Conservation (phyloP, 2,797 vertebrate species). For the Oreonectes daqikongensis region DNA sequence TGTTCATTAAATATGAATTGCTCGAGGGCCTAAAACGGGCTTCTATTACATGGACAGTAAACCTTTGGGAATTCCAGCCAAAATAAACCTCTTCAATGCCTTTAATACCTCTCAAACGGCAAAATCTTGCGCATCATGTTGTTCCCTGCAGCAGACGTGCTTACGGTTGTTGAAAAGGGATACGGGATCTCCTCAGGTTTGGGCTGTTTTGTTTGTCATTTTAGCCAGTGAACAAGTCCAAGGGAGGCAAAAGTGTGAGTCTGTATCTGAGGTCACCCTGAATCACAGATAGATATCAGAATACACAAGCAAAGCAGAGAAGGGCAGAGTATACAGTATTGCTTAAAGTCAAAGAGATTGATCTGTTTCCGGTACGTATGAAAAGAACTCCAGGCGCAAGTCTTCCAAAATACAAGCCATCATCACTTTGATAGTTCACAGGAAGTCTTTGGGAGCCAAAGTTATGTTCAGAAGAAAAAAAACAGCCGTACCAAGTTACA, state of each 20-base stretch:
- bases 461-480: background rate
- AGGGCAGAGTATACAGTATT: background rate
- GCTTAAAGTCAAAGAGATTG: slow-evolving; percentile 22
- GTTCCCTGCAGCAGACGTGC: background rate
- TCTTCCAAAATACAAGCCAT: slow-evolving; percentile 2
- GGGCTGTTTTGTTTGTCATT: slow-evolving; percentile 31
- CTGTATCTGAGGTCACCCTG: slow-evolving; percentile 41
- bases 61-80: slow-evolving; percentile 24
- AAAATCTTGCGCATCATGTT: slow-evolving; percentile 1
- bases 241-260: slow-evolving; percentile 9
- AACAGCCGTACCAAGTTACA: slow-evolving; percentile 11
- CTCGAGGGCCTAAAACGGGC: slow-evolving; percentile 28
- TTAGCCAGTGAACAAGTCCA: slow-evolving; percentile 1
- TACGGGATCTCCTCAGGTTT: background rate
- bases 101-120: no score
- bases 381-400: slow-evolving; percentile 22
- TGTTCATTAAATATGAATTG: slow-evolving; percentile 51
- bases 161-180: slow-evolving; percentile 22
- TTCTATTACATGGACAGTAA: slow-evolving; percentile 23
- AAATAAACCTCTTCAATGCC: background rate
- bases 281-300: slow-evolving; percentile 37
- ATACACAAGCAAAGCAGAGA: slow-evolving; percentile 21
- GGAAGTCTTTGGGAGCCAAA: background rate
- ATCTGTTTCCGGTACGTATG: slow-evolving; percentile 36
- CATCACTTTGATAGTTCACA: background rate